Conservation (phyloP, 2,797 vertebrate species). For the Microcaecilia unicolor region DNA sequence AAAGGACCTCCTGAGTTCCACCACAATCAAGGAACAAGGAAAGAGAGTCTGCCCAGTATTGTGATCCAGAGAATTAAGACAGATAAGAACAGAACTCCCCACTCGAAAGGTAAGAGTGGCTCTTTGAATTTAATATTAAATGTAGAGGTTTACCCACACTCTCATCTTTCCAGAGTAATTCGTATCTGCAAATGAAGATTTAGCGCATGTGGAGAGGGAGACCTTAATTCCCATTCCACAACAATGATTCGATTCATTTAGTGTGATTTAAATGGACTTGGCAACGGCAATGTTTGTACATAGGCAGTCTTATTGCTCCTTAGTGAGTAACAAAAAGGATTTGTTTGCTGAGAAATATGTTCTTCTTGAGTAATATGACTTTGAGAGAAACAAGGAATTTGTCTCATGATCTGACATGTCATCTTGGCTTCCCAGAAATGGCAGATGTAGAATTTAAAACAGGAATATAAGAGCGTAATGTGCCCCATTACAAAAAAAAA, state of each 20-base stretch:
- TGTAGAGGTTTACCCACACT: not conserved
- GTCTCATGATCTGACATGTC: no score
- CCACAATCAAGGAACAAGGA: no score
- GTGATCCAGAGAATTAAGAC: no score
- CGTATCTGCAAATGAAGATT: not conserved
- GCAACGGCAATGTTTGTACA: slow-evolving; percentile 7
- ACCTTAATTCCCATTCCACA: slow-evolving; percentile 13
- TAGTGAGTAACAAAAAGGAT: not conserved
- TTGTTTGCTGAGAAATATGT: not conserved
- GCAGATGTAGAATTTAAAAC: no score
- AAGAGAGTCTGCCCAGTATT: no score
- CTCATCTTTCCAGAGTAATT: not conserved
- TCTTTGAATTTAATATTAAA: not conserved
- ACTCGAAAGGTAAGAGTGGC: no score
- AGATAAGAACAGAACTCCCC: no score
- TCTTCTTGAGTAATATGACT: not conserved
- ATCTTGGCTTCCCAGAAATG: no score
- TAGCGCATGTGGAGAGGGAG: not conserved
- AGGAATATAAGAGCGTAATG: no score
- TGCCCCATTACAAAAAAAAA: no score
- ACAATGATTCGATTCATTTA: slow-evolving; percentile 5
- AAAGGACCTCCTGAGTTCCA: no score
- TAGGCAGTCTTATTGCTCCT: not conserved
- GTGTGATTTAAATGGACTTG: slow-evolving; percentile 13
- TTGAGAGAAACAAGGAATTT: not conserved